Percentiles rank a stretch among this genome's conserved stretches.
These are phyloP conservation scores for Ormyrus nitidulus DNA, from an alignment of 2,888 invertebrate genomes.

Conservation along the genomic window DNA sequence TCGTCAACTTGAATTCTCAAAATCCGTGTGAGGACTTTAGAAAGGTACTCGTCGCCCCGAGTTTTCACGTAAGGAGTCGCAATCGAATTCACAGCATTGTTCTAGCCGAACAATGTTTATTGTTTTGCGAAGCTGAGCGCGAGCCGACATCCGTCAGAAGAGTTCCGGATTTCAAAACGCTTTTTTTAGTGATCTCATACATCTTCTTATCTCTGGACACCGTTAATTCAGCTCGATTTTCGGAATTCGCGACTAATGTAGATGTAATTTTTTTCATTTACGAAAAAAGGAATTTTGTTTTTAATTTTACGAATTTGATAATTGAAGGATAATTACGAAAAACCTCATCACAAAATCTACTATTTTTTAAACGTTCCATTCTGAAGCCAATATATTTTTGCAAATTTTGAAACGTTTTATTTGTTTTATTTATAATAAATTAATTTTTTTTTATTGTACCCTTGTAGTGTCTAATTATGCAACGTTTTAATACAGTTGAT, in stretches of 20 bases:
- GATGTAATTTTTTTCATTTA: not conserved
- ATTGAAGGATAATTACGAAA: not conserved
- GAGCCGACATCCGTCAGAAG: constrained; percentile 29
- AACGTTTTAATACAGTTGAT: too few relatives aligned
- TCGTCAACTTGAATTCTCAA: too few relatives aligned
- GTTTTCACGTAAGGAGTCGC: constrained; percentile 35
- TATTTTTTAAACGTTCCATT: not conserved
- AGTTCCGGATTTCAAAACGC: constrained; percentile 43
- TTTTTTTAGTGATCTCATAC: too few relatives aligned
- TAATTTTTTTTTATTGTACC: too few relatives aligned
- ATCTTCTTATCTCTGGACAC: not conserved
- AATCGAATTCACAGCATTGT: constrained; percentile 64
- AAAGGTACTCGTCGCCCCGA: constrained; percentile 8
- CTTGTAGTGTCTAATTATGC: too few relatives aligned
- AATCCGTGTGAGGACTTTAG: too few relatives aligned
- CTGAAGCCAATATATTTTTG: too few relatives aligned
- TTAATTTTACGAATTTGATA: not conserved
- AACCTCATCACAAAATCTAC: not conserved
- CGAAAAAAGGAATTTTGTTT: not conserved
- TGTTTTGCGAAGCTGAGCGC: constrained; percentile 55
- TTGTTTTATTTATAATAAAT: too few relatives aligned
- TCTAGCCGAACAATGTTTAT: constrained; percentile 63
- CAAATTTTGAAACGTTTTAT: too few relatives aligned
- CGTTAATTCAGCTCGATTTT: not conserved
- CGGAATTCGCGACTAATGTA: not conserved